Percentiles rank a stretch among this genome's conserved stretches.
Conservation (phyloP, 1,140 invertebrate species). For the Lasioglossum albipes region DNA sequence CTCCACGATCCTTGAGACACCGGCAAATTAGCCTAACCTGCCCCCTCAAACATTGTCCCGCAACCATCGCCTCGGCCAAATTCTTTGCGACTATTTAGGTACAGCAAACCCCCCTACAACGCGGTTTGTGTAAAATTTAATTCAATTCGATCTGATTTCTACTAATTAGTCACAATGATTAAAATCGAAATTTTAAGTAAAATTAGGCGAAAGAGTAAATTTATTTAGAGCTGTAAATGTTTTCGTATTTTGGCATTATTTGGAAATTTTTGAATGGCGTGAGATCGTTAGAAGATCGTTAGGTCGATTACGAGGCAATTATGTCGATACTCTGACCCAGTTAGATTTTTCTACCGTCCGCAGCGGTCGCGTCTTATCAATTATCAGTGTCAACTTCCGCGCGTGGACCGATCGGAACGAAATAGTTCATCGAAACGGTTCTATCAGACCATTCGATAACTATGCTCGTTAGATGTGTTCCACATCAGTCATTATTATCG, state of each 20-base stretch:
- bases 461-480: constrained; percentile 47
- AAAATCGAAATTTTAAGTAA: too few species aligned
- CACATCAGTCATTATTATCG: constrained; percentile 29
- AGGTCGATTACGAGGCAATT: neutral
- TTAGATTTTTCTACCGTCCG: neutral
- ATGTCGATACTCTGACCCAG: constrained; percentile 3
- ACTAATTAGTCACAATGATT: too few species aligned
- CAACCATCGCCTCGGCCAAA: neutral
- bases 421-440: constrained; percentile 58
- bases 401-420: constrained; percentile 43
- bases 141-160: too few species aligned
- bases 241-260: too few species aligned
- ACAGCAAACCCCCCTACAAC: too few species aligned
- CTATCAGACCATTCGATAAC: constrained; percentile 57
- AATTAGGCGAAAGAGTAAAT: too few species aligned
- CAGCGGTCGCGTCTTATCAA: constrained; percentile 27
- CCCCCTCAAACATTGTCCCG: too few species aligned
- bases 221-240: too few species aligned
- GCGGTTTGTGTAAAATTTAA: too few species aligned
- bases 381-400: constrained; percentile 40
- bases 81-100: neutral
- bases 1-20: neutral
- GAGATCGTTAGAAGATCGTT: too few species aligned
- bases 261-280: too few species aligned
- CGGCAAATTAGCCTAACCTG: neutral